These are phyloP conservation scores for Laothoe populi DNA, from an alignment of 2,888 invertebrate species.

Conservation along the genomic window DNA sequence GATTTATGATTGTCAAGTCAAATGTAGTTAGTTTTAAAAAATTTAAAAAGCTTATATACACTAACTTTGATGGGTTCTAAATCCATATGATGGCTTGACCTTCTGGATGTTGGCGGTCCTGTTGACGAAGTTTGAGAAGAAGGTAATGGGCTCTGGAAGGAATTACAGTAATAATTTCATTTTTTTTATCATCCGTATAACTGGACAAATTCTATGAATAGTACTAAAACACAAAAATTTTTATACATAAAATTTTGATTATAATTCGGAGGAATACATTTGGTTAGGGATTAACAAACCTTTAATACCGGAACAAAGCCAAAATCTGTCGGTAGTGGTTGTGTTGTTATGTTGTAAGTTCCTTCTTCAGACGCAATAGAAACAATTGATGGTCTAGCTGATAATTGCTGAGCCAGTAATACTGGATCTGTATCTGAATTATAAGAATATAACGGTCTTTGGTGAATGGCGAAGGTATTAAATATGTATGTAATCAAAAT, in stretches of 20 bases:
- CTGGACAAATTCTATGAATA: too few relatives aligned
- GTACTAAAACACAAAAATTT: too few relatives aligned
- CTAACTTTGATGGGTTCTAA: constrained; percentile 68
- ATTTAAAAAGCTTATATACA: too few relatives aligned
- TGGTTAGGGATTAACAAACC: constrained; percentile 40
- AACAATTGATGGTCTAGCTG: constrained; percentile 79
- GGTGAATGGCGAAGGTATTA: too few relatives aligned
- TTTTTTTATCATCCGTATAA: neutral
- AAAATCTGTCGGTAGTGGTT: constrained; percentile 76
- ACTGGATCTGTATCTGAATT: constrained; percentile 74
- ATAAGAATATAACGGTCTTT: constrained; percentile 1
- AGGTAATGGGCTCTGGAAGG: constrained; percentile 63
- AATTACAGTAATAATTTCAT: neutral
- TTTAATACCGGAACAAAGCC: constrained; percentile 76
- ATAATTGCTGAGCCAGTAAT: constrained; percentile 76
- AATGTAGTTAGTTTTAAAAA: too few relatives aligned
- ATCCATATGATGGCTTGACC: constrained; percentile 75
- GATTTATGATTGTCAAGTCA: neutral
- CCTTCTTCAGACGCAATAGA: constrained; percentile 80
- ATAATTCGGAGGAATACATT: too few relatives aligned
- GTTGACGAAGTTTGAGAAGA: constrained; percentile 75
- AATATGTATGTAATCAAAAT: neutral
- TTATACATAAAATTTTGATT: too few relatives aligned
- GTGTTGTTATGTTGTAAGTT: constrained; percentile 66
- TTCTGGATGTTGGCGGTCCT: constrained; percentile 73